Conservation (phyloP, 2,888 invertebrate species). For the Spialia ferax region DNA sequence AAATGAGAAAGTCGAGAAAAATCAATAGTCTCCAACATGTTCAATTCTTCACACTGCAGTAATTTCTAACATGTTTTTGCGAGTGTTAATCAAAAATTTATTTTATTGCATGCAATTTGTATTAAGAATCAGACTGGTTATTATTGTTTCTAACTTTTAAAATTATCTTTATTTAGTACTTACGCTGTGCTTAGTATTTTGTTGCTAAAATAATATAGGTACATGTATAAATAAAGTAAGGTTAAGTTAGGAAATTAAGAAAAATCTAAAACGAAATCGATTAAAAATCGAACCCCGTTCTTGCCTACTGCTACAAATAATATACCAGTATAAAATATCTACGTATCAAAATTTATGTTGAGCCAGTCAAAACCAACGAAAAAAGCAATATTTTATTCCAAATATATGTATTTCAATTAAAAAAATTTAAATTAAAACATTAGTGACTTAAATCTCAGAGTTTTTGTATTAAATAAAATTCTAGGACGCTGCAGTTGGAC, state of each 20-base stretch:
- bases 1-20: slow-evolving; percentile 9
- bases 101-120: not conserved
- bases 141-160: too few species aligned
- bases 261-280: too few species aligned
- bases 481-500: not conserved
- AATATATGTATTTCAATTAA: not conserved
- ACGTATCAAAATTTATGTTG: too few species aligned
- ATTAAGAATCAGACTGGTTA: not conserved
- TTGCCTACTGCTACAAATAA: too few species aligned
- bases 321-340: too few species aligned
- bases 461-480: not conserved
- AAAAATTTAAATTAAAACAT: not conserved
- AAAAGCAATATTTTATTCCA: not conserved
- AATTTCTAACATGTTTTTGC: slow-evolving; percentile 9
- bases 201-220: too few species aligned
- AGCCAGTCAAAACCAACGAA: not conserved
- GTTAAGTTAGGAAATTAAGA: too few species aligned
- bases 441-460: not conserved
- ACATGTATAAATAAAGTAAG: too few species aligned
- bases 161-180: too few species aligned
- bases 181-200: too few species aligned
- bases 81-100: too few species aligned
- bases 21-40: slow-evolving; percentile 8
- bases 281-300: too few species aligned
- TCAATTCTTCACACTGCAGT: slow-evolving; percentile 23